Percentiles rank a stretch among this genome's conserved stretches.
These are phyloP conservation scores for Nebria salina DNA, from an alignment of 2,888 invertebrate genomes.

Conservation along the genomic window DNA sequence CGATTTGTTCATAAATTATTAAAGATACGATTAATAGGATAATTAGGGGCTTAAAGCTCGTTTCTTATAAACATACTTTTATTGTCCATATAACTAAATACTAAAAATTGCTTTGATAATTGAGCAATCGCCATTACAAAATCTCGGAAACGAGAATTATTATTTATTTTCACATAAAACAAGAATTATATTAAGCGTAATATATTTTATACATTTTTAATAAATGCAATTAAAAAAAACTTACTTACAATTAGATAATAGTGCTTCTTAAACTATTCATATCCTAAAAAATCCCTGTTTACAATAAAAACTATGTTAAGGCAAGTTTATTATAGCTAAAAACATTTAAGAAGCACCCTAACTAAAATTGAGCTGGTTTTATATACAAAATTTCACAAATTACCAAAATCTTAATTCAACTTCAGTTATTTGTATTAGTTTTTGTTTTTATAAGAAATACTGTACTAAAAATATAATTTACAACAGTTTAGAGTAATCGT, in stretches of 20 bases:
- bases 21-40: background rate
- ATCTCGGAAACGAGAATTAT: background rate
- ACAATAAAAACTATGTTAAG: background rate
- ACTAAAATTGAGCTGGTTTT: slow-evolving; percentile 12
- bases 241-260: slow-evolving; percentile 15
- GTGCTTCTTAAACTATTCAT: slow-evolving; percentile 39
- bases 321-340: slow-evolving; percentile 22
- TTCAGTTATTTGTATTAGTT: no score
- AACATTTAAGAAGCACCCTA: slow-evolving; percentile 22
- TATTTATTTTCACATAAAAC: slow-evolving; percentile 19
- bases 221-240: background rate
- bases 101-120: slow-evolving; percentile 37
- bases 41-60: background rate
- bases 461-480: no score
- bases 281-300: slow-evolving; percentile 25
- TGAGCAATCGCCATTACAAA: slow-evolving; percentile 40
- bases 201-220: background rate
- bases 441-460: no score
- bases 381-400: background rate
- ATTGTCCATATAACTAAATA: slow-evolving; percentile 11
- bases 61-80: background rate
- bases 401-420: background rate
- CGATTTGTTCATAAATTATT: no score
- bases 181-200: slow-evolving; percentile 40
- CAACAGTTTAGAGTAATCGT: no score